Percentiles rank a stretch among this genome's conserved stretches.
Evolutionary conservation across 2,113 vertebrate genomes (phyloP).

Genomic region (Syngnathus floridae): DNA sequence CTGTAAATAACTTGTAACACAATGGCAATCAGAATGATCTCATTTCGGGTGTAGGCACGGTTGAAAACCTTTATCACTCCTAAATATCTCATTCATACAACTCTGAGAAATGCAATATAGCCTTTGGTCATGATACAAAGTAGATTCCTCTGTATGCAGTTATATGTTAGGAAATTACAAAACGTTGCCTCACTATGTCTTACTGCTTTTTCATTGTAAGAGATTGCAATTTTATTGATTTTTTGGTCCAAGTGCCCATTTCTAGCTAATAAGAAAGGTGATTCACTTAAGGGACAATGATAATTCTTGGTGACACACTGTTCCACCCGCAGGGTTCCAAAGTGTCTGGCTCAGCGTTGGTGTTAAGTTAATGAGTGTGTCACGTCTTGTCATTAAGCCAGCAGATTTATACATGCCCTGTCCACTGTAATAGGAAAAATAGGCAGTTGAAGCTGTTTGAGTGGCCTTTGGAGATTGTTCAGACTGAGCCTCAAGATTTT

Average conservation of each 20-base stretch:
- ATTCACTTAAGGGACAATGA: slow-evolving; percentile 54
- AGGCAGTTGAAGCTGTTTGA: neutral
- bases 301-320: slow-evolving; percentile 53
- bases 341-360: slow-evolving; percentile 45
- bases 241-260: slow-evolving; percentile 54
- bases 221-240: slow-evolving; percentile 65
- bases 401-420: slow-evolving; percentile 30
- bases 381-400: slow-evolving; percentile 35
- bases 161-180: slow-evolving; percentile 41
- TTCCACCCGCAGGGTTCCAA: slow-evolving; percentile 43
- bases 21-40: too few species aligned
- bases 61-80: slow-evolving; percentile 9
- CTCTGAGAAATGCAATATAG: slow-evolving; percentile 9
- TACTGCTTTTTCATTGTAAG: slow-evolving; percentile 37
- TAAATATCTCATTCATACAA: slow-evolving; percentile 15
- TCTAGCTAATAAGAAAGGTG: slow-evolving; percentile 52
- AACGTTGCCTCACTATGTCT: slow-evolving; percentile 6
- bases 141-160: slow-evolving; percentile 16
- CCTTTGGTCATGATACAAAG: slow-evolving; percentile 37
- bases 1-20: too few species aligned
- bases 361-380: slow-evolving; percentile 42
- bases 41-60: too few species aligned
- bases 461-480: neutral
- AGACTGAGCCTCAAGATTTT: neutral
- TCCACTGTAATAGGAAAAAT: neutral